phyloP scores from a whole-genome alignment of 2,797 vertebrate genomes.

The Dipus sagitta region DNA sequence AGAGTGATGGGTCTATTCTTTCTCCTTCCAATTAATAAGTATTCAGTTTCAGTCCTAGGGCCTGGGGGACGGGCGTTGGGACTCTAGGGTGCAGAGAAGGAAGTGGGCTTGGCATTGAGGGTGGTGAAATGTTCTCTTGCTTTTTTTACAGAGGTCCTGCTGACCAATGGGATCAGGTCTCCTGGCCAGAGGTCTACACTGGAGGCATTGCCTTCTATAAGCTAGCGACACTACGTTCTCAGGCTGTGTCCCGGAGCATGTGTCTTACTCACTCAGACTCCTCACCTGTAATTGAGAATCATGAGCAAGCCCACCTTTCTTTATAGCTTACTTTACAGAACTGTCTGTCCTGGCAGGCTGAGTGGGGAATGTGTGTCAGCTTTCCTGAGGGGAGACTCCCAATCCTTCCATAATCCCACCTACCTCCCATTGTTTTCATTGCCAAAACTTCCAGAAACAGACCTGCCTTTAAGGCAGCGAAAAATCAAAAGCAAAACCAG shows the following conservation, averaged over 20 bases:
- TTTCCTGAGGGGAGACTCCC: neutral
- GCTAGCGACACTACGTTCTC: no score
- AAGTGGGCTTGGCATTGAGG: neutral
- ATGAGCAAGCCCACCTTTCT: neutral
- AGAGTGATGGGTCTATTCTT: neutral
- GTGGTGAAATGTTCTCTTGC: neutral
- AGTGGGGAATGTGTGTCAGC: neutral
- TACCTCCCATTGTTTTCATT: neutral
- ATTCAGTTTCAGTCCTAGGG: neutral
- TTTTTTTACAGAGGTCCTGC: neutral
- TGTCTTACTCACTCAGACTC: neutral
- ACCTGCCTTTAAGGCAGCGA: neutral
- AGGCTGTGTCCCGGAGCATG: no score
- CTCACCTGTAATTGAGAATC: neutral
- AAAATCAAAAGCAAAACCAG: neutral
- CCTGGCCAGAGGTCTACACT: no score
- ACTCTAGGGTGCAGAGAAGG: neutral
- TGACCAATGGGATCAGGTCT: neutral
- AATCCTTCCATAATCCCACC: neutral
- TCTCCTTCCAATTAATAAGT: slow-evolving; percentile 55
- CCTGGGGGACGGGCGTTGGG: neutral
- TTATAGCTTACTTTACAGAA: neutral
- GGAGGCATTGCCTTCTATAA: neutral
- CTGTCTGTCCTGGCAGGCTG: neutral
- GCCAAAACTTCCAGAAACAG: slow-evolving; percentile 13